Conservation (phyloP, 2,888 invertebrate genomes). For the Ophonus ardosiacus region DNA sequence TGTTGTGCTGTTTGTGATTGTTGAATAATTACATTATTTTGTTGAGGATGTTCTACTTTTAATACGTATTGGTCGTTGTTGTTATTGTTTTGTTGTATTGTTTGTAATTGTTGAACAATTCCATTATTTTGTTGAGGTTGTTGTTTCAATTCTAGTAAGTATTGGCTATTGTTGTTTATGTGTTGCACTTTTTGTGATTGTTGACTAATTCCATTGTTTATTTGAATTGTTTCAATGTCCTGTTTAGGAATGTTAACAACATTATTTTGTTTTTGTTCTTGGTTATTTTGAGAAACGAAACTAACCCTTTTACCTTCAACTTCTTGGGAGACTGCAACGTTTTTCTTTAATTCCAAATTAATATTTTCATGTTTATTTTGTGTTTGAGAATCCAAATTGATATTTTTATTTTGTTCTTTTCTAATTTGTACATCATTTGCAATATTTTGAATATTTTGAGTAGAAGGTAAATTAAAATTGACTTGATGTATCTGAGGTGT, state of each 20-base stretch:
- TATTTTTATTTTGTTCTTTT: not conserved
- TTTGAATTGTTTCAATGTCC: constrained; percentile 52
- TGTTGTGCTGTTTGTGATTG: not conserved
- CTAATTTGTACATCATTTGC: not conserved
- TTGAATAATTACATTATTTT: constrained; percentile 2
- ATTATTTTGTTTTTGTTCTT: constrained; percentile 29
- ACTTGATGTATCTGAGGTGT: not conserved
- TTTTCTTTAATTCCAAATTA: constrained; percentile 29
- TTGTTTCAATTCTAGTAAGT: constrained; percentile 40
- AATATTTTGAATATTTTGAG: constrained; percentile 14
- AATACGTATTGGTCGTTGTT: constrained; percentile 47
- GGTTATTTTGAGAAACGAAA: constrained; percentile 34
- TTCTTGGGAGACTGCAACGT: constrained; percentile 4
- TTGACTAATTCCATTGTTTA: constrained; percentile 23
- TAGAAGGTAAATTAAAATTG: constrained; percentile 25
- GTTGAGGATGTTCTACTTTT: constrained; percentile 38
- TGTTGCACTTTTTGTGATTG: not conserved
- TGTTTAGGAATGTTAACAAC: constrained; percentile 15
- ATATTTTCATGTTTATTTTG: constrained; percentile 14
- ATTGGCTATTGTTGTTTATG: constrained; percentile 27
- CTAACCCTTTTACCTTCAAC: constrained; percentile 38
- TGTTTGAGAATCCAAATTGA: not conserved
- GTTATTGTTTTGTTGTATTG: not conserved
- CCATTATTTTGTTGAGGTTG: constrained; percentile 35
- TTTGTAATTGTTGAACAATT: not conserved